A percentile compares a stretch with the other conserved stretches of the same genome.
phyloP scores from a whole-genome alignment of 2,113 vertebrate species.

The Sciurus niger region DNA sequence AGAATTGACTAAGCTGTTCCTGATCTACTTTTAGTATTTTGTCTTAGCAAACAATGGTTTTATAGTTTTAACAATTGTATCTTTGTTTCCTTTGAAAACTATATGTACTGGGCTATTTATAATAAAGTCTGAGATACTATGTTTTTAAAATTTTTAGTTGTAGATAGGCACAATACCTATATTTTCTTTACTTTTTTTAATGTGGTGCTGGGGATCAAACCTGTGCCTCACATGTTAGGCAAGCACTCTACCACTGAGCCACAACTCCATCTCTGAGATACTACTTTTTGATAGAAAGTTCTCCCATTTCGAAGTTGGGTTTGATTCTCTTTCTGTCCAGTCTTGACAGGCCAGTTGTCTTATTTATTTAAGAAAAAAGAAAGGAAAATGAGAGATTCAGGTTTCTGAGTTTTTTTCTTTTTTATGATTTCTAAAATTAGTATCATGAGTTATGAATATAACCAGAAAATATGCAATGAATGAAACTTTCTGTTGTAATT shows the following conservation, averaged over 20 bases:
- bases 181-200: too few relatives aligned
- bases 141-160: neutral
- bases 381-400: neutral
- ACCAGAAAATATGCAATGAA: neutral
- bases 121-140: conserved; percentile 23
- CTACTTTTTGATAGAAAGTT: neutral
- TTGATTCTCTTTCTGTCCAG: neutral
- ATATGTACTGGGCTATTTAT: neutral
- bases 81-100: neutral
- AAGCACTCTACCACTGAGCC: too few relatives aligned
- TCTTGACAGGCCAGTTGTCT: neutral
- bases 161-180: too few relatives aligned
- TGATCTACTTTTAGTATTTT: too few relatives aligned
- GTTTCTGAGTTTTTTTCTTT: neutral
- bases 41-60: neutral
- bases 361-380: neutral
- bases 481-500: neutral
- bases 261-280: neutral
- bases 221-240: too few relatives aligned
- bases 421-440: neutral
- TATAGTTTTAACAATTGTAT: neutral
- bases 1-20: too few relatives aligned
- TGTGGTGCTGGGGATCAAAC: too few relatives aligned
- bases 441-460: neutral
- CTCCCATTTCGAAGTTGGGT: neutral